Evolutionary conservation across 2,888 invertebrate genomes (phyloP).

Genomic region (Saturnia japonica): DNA sequence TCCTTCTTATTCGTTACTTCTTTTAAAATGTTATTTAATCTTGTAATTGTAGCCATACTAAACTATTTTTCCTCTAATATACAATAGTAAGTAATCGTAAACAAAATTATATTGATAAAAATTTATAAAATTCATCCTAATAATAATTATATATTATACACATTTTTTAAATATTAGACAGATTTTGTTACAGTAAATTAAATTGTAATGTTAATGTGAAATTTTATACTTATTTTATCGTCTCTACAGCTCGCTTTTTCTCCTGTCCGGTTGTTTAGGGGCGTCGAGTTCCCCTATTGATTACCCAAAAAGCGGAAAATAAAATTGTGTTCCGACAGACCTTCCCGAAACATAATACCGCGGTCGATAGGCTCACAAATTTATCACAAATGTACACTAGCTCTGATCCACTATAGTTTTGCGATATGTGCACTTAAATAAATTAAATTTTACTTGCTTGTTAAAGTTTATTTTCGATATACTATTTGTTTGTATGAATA

Average conservation of each 20-base stretch:
- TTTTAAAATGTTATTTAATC: no score
- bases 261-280: slow-evolving; percentile 60
- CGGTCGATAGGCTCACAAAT: slow-evolving; percentile 48
- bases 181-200: neutral
- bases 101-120: no score
- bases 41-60: no score
- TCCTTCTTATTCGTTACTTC: no score
- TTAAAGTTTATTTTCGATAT: neutral
- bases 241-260: slow-evolving; percentile 43
- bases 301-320: slow-evolving; percentile 82
- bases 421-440: slow-evolving; percentile 56
- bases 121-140: neutral
- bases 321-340: slow-evolving; percentile 70
- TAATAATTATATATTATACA: neutral
- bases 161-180: neutral
- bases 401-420: slow-evolving; percentile 31
- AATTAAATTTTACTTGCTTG: slow-evolving; percentile 51
- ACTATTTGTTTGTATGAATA: neutral
- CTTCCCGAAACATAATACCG: slow-evolving; percentile 61
- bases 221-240: slow-evolving; percentile 26
- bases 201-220: neutral
- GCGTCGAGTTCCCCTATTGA: slow-evolving; percentile 78
- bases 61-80: no score
- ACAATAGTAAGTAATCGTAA: no score
- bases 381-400: slow-evolving; percentile 49